phyloP scores from a whole-genome alignment of 2,888 invertebrate genomes.

The Mylabris sibirica region DNA sequence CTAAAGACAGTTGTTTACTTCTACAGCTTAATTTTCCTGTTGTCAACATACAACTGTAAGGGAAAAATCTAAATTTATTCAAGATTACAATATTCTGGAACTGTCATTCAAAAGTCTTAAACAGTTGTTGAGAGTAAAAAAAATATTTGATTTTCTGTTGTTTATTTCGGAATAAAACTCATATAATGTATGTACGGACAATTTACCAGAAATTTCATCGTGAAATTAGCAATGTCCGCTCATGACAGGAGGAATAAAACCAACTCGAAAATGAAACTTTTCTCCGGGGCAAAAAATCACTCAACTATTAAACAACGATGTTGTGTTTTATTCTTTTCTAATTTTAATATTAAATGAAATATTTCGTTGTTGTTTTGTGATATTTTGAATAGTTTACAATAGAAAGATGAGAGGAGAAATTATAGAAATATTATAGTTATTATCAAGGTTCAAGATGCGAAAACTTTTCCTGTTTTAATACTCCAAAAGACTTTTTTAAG shows the following conservation, averaged over 20 bases:
- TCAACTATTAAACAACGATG: background rate
- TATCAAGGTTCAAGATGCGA: conserved; percentile 30
- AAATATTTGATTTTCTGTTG: too few relatives aligned
- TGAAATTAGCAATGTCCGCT: background rate
- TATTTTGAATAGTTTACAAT: background rate
- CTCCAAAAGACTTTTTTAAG: conserved; percentile 27
- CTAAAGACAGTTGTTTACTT: conserved; percentile 25
- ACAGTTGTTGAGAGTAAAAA: too few relatives aligned
- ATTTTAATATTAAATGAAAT: background rate
- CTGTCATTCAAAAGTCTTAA: too few relatives aligned
- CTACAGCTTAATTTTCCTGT: conserved; percentile 17
- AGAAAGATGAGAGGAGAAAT: conserved; percentile 11
- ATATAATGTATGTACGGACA: background rate
- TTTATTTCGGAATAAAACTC: too few relatives aligned
- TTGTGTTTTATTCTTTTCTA: background rate
- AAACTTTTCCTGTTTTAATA: conserved; percentile 35
- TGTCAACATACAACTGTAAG: background rate
- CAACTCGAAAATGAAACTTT: background rate
- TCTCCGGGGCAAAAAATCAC: background rate
- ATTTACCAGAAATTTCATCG: background rate
- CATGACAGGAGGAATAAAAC: background rate
- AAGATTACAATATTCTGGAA: background rate
- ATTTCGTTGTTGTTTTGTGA: background rate
- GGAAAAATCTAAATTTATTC: background rate
- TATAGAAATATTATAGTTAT: conserved; percentile 26